Evolutionary conservation across 2,888 invertebrate genomes (phyloP).

Genomic region (Psylliodes chrysocephalus): DNA sequence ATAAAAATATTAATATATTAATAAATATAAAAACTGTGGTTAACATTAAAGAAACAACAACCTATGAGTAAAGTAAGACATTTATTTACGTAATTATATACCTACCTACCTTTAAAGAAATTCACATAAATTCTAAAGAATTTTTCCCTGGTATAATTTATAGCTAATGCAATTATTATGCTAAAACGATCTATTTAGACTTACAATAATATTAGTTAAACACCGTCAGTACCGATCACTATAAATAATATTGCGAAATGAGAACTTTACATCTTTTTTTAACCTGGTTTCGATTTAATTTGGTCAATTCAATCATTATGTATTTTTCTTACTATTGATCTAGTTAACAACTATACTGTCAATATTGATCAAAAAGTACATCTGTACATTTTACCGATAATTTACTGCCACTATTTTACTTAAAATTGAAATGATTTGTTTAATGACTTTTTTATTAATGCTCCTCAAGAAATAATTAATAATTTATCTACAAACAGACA

Average conservation of each 20-base stretch:
- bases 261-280: constrained; percentile 8
- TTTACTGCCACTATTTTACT: too few species aligned
- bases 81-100: background rate
- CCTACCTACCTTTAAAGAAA: background rate
- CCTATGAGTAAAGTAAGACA: background rate
- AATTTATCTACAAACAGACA: too few species aligned
- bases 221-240: constrained; percentile 3
- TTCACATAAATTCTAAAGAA: constrained; percentile 19
- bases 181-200: constrained; percentile 12
- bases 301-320: constrained; percentile 11
- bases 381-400: too few species aligned
- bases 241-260: constrained; percentile 25
- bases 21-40: too few species aligned
- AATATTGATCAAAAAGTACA: too few species aligned
- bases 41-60: background rate
- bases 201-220: constrained; percentile 9
- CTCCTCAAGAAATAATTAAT: too few species aligned
- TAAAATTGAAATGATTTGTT: too few species aligned
- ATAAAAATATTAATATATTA: background rate
- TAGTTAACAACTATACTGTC: too few species aligned
- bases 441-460: too few species aligned
- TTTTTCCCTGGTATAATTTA: constrained; percentile 14
- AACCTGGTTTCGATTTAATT: constrained; percentile 20
- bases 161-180: constrained; percentile 11
- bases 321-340: background rate